phyloP scores from a whole-genome alignment of 2,888 invertebrate genomes.

The Cheilosia grossa region DNA sequence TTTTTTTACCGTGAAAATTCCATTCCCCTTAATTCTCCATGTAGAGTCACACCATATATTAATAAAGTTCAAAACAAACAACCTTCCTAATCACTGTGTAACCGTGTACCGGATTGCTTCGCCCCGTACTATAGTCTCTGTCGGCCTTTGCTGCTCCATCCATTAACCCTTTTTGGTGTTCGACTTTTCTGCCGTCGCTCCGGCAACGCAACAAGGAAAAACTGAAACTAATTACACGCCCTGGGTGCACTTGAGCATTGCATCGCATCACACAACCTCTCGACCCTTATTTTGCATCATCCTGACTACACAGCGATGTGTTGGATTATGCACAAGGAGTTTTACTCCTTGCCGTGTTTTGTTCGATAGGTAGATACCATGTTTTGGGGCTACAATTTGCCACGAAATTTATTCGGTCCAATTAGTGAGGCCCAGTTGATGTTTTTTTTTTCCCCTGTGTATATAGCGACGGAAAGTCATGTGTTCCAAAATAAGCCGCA shows the following conservation, averaged over 20 bases:
- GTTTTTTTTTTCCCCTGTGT: not conserved
- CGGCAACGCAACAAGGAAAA: slow-evolving; percentile 35
- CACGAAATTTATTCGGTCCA: slow-evolving; percentile 50
- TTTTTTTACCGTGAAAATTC: not conserved
- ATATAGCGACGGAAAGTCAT: slow-evolving; percentile 3
- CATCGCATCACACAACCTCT: slow-evolving; percentile 22
- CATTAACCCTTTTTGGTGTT: slow-evolving; percentile 12
- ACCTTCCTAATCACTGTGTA: slow-evolving; percentile 3
- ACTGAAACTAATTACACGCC: slow-evolving; percentile 67
- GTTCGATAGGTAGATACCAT: not conserved
- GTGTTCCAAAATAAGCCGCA: slow-evolving; percentile 42
- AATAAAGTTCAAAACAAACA: not conserved
- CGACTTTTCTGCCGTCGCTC: not conserved
- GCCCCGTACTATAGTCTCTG: not conserved
- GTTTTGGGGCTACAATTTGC: slow-evolving; percentile 57
- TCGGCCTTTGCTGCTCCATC: slow-evolving; percentile 6
- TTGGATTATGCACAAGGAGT: not conserved
- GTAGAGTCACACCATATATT: not conserved
- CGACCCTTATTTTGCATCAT: slow-evolving; percentile 27
- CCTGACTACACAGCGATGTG: not conserved
- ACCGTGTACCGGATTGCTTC: not conserved
- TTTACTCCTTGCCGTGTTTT: slow-evolving; percentile 58
- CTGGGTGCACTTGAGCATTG: slow-evolving; percentile 62
- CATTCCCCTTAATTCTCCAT: not conserved
- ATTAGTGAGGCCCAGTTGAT: slow-evolving; percentile 43